These are phyloP conservation scores for Limosa lapponica DNA, from an alignment of 2,797 vertebrate genomes.

Conservation along the genomic window DNA sequence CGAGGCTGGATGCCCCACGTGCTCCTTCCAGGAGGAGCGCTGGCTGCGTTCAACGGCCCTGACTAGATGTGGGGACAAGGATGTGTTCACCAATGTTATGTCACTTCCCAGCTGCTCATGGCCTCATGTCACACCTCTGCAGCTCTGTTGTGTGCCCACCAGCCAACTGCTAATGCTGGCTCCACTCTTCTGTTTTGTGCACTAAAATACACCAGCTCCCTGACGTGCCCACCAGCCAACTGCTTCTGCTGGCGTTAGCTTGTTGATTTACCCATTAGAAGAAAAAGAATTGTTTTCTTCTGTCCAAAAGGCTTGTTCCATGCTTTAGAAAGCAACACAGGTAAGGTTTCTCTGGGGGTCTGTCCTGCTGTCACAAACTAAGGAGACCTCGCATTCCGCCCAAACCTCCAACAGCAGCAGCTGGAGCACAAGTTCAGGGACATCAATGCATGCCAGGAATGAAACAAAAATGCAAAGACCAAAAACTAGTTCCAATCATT, in stretches of 20 bases:
- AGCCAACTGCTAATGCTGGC: background rate
- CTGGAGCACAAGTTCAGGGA: background rate
- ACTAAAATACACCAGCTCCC: background rate
- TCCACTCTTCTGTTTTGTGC: background rate
- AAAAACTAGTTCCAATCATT: background rate
- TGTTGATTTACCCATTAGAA: background rate
- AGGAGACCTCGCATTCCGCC: background rate
- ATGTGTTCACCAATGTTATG: accelerated
- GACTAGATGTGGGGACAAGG: background rate
- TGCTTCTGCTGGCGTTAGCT: background rate
- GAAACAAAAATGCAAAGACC: background rate
- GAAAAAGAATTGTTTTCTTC: background rate
- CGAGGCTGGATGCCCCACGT: accelerated
- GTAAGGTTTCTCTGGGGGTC: background rate
- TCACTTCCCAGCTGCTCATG: background rate
- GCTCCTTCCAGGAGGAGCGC: too few species aligned
- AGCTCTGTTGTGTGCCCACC: conserved; percentile 8
- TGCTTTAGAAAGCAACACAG: background rate
- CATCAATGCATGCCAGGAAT: accelerated
- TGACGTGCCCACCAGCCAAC: background rate
- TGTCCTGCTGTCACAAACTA: background rate
- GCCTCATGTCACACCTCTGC: background rate
- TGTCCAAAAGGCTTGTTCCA: background rate
- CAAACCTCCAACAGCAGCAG: background rate
- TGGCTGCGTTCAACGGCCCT: accelerated